Evolutionary conservation across 2,113 vertebrate genomes (phyloP).

Genomic region (Daboia siamensis): DNA sequence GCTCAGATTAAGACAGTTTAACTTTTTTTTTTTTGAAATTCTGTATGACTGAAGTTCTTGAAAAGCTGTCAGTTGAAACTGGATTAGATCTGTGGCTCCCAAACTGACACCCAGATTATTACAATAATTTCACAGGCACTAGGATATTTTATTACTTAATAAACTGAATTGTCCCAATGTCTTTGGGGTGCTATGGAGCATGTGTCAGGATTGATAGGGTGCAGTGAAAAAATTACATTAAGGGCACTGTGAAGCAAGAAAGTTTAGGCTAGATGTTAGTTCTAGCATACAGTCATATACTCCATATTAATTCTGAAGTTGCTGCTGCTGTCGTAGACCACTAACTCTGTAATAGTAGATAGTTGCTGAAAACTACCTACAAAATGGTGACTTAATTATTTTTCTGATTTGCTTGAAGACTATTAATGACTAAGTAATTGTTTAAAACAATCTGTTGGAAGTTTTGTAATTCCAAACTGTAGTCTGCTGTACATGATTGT

Average conservation of each 20-base stretch:
- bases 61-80: background rate
- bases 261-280: background rate
- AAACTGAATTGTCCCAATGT: background rate
- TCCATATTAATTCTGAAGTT: background rate
- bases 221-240: background rate
- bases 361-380: background rate
- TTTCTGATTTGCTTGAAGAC: background rate
- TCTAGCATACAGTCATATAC: background rate
- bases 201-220: background rate
- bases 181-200: background rate
- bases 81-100: background rate
- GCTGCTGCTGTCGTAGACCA: background rate
- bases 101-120: background rate
- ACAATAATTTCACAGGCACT: background rate
- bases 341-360: background rate
- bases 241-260: background rate
- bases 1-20: background rate
- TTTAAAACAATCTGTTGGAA: background rate
- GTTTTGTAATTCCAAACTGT: background rate
- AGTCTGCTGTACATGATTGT: background rate
- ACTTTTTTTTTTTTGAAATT: background rate
- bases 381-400: background rate
- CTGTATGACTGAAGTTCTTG: background rate
- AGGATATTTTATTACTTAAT: background rate
- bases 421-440: background rate